Percentiles rank a stretch among this genome's conserved stretches.
Evolutionary conservation across 1,140 invertebrate species (phyloP).

Genomic region (Procambarus virginalis): DNA sequence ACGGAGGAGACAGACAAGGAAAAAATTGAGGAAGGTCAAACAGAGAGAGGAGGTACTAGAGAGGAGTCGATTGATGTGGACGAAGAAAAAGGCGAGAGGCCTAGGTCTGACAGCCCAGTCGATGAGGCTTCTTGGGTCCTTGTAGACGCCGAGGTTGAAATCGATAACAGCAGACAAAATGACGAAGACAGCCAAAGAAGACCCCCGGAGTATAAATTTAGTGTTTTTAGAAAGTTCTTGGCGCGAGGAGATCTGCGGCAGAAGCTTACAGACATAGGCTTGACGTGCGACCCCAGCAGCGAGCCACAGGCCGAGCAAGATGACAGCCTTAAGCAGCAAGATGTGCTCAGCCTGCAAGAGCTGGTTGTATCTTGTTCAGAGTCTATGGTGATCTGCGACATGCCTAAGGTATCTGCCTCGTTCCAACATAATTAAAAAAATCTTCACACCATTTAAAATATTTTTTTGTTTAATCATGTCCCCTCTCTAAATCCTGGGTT

Average conservation of each 20-base stretch:
- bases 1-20: background rate
- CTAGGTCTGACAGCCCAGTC: constrained; percentile 34
- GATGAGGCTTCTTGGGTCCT: constrained; percentile 56
- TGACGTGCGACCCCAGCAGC: constrained; percentile 5
- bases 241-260: constrained; percentile 45
- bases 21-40: background rate
- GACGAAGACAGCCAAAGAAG: constrained; percentile 8
- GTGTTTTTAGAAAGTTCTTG: constrained; percentile 51
- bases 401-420: constrained; percentile 30
- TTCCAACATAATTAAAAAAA: too few relatives aligned
- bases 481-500: too few relatives aligned
- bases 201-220: constrained; percentile 22
- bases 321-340: background rate
- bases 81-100: constrained; percentile 3
- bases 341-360: background rate
- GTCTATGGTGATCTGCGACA: constrained; percentile 58
- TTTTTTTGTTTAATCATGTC: too few relatives aligned
- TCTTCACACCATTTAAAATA: too few relatives aligned
- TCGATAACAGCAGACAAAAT: background rate
- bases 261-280: constrained; percentile 37
- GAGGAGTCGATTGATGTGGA: background rate
- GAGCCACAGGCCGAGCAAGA: background rate
- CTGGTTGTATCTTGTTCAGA: constrained; percentile 45
- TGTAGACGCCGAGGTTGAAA: constrained; percentile 24
- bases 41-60: background rate